Percentiles rank a stretch among this genome's conserved stretches.
Conservation (phyloP, 2,888 invertebrate genomes). For the Rotaria socialis region DNA sequence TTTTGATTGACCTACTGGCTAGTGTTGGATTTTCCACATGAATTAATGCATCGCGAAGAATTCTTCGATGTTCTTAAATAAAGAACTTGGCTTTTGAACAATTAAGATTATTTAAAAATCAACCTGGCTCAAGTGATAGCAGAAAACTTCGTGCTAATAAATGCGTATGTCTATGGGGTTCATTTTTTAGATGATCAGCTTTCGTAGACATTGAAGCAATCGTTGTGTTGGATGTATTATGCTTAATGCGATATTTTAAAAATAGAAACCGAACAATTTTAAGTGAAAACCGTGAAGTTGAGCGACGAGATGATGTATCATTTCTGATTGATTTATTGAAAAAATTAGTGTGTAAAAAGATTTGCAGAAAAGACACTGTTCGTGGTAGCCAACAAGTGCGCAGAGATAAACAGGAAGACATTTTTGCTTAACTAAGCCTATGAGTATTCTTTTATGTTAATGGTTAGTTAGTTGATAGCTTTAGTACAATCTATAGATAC, state of each 20-base stretch:
- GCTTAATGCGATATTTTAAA: background rate
- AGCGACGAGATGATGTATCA: background rate
- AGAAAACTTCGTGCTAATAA: slow-evolving; percentile 5
- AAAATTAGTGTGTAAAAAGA: background rate
- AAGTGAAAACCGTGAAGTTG: slow-evolving; percentile 1
- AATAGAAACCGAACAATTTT: slow-evolving; percentile 1
- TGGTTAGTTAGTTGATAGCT: background rate
- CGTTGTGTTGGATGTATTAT: background rate
- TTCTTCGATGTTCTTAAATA: background rate
- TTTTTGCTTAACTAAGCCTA: background rate
- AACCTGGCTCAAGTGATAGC: background rate
- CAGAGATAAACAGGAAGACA: background rate
- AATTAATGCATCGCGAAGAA: background rate
- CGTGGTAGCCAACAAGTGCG: background rate
- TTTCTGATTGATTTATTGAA: background rate
- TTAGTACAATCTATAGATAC: background rate
- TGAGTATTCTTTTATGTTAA: background rate
- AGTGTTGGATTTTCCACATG: background rate
- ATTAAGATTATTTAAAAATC: background rate
- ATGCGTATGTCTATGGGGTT: background rate
- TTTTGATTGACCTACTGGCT: background rate
- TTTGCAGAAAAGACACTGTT: background rate
- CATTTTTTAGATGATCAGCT: slow-evolving; percentile 1
- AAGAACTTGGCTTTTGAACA: background rate
- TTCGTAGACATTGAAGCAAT: background rate